Evolutionary conservation across 2,797 vertebrate species (phyloP).

Genomic region (Chelon auratus): DNA sequence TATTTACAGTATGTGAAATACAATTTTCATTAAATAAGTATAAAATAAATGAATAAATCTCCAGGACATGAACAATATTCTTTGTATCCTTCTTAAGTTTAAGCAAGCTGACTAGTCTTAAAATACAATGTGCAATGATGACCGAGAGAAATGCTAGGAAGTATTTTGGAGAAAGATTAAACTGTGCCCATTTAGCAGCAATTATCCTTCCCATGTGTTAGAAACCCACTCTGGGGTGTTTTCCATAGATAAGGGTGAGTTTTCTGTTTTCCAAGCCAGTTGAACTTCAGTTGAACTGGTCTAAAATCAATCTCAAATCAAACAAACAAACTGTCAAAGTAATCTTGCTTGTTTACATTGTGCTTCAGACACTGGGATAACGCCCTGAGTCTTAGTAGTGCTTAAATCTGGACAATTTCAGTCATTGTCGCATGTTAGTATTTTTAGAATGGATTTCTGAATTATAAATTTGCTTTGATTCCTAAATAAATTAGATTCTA

Average conservation of each 20-base stretch:
- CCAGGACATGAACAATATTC: slow-evolving; percentile 5
- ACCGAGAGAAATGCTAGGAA: slow-evolving; percentile 35
- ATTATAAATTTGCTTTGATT: slow-evolving; percentile 22
- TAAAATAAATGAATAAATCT: too few species aligned
- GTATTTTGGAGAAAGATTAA: slow-evolving; percentile 41
- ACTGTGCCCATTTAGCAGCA: slow-evolving; percentile 49
- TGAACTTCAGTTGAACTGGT: slow-evolving; percentile 50
- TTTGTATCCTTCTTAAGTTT: slow-evolving; percentile 43
- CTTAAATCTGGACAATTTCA: background rate
- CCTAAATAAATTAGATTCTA: slow-evolving; percentile 29
- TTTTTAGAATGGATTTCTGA: slow-evolving; percentile 3
- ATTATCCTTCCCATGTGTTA: slow-evolving; percentile 42
- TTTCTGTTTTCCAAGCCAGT: slow-evolving; percentile 44
- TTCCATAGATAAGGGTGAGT: slow-evolving; percentile 55
- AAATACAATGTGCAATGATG: slow-evolving; percentile 48
- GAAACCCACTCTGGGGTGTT: slow-evolving; percentile 50
- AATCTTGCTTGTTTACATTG: slow-evolving; percentile 36
- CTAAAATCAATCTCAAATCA: slow-evolving; percentile 45
- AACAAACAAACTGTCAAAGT: slow-evolving; percentile 51
- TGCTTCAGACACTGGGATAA: slow-evolving; percentile 21
- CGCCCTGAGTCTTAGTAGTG: background rate
- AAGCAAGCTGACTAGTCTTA: slow-evolving; percentile 34
- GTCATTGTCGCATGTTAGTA: background rate
- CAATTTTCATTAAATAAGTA: too few species aligned
- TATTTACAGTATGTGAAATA: too few species aligned